Evolutionary conservation across 2,113 vertebrate genomes (phyloP).

Genomic region (Chionomys nivalis): DNA sequence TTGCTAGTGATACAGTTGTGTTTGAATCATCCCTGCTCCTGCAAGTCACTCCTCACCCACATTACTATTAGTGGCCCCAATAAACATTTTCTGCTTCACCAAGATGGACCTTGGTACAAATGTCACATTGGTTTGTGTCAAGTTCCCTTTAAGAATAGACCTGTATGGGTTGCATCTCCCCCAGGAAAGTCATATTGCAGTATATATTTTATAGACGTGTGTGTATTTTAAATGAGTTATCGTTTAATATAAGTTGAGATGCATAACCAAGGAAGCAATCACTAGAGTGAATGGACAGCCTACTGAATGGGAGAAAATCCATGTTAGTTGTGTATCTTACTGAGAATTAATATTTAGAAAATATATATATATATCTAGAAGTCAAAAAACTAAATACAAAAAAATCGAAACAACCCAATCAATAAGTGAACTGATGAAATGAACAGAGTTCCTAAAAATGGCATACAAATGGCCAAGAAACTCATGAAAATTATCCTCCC

Average conservation of each 20-base stretch:
- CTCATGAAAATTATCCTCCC: background rate
- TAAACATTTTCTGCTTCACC: background rate
- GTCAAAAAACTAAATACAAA: background rate
- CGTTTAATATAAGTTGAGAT: slow-evolving; percentile 4
- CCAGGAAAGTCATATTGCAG: background rate
- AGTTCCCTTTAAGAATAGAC: background rate
- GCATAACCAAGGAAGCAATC: background rate
- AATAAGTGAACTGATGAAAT: background rate
- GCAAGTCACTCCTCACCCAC: background rate
- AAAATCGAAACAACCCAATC: background rate
- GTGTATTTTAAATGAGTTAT: slow-evolving; percentile 1
- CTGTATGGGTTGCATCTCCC: background rate
- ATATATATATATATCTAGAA: background rate
- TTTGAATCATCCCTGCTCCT: background rate
- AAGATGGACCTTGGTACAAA: background rate
- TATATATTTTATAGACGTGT: background rate
- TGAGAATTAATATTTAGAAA: background rate
- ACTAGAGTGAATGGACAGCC: background rate
- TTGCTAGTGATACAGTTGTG: background rate
- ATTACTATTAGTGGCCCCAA: background rate
- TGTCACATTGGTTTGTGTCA: background rate
- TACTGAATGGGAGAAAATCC: background rate
- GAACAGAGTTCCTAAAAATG: background rate
- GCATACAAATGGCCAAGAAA: background rate
- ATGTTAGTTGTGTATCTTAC: background rate